Percentiles rank a stretch among this genome's conserved stretches.
Evolutionary conservation across 2,797 vertebrate species (phyloP).

Genomic region (Astyanax mexicanus): DNA sequence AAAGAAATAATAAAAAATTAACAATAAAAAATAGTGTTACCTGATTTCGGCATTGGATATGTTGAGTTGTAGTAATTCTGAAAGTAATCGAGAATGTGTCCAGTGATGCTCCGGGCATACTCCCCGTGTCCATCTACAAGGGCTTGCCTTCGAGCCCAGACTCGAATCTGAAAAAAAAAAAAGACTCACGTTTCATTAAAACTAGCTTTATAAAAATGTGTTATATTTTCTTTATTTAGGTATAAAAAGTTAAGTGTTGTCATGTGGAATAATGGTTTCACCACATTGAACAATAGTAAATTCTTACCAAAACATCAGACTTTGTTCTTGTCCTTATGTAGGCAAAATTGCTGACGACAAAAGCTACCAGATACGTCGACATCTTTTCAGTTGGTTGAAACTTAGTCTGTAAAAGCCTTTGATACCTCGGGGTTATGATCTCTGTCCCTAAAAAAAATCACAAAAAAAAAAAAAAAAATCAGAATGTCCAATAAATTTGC

Average conservation of each 20-base stretch:
- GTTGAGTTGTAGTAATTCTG: constrained; percentile 73
- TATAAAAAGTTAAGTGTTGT: no score
- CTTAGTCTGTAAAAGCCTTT: constrained; percentile 65
- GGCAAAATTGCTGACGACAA: constrained; percentile 85
- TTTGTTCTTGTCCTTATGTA: rapidly evolving
- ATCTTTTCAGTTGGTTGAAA: constrained; percentile 84
- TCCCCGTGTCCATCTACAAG: constrained; percentile 68
- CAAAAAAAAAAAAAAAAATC: neutral
- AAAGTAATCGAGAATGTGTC: constrained; percentile 84
- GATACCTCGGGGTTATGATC: rapidly evolving
- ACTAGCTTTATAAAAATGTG: no score
- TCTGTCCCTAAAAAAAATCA: constrained; percentile 53
- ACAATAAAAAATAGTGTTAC: constrained; percentile 63
- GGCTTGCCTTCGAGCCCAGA: constrained; percentile 88
- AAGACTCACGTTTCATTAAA: no score
- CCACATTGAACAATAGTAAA: no score
- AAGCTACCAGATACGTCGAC: constrained; percentile 94
- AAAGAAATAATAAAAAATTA: neutral
- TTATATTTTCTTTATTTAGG: no score
- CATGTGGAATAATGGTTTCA: no score
- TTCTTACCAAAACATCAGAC: constrained; percentile 63
- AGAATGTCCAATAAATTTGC: neutral
- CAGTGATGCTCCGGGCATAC: constrained; percentile 81
- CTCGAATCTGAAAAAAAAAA: constrained; percentile 80
- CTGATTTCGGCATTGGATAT: constrained; percentile 89